Percentiles rank a stretch among this genome's conserved stretches.
Evolutionary conservation across 1,140 invertebrate genomes (phyloP).

Genomic region (Trichonephila inaurata): DNA sequence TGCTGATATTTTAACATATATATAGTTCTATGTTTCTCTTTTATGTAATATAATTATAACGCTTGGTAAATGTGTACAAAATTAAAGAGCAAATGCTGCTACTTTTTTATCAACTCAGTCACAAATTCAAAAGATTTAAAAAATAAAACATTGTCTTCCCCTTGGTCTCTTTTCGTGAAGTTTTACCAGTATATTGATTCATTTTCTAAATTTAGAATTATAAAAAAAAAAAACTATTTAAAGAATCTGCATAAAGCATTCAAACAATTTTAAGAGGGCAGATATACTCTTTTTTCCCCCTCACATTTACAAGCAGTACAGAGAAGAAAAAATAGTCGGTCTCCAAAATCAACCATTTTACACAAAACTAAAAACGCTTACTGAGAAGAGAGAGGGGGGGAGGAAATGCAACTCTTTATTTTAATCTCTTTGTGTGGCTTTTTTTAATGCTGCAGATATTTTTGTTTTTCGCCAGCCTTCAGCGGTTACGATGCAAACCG

Average conservation of each 20-base stretch:
- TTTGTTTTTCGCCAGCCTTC: constrained; percentile 33
- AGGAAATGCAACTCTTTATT: constrained; percentile 26
- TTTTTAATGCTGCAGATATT: constrained; percentile 42
- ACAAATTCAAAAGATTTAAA: not conserved
- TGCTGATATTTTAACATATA: too few relatives aligned
- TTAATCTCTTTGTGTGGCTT: constrained; percentile 47
- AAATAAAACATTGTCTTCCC: not conserved
- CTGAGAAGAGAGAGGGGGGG: not conserved
- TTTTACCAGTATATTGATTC: not conserved
- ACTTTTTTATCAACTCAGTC: not conserved
- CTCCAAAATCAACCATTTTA: constrained; percentile 36
- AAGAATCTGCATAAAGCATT: constrained; percentile 3
- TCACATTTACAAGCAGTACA: not conserved
- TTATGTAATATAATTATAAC: too few relatives aligned
- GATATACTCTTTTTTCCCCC: not conserved
- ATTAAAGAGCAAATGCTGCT: too few relatives aligned
- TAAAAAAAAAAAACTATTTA: not conserved
- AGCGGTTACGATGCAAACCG: constrained; percentile 43
- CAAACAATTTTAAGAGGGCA: not conserved
- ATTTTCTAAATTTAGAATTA: not conserved
- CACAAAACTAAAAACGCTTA: constrained; percentile 17
- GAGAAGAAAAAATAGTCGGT: not conserved
- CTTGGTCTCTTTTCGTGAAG: not conserved
- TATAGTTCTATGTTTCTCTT: too few relatives aligned
- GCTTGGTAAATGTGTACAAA: too few relatives aligned